Conservation (phyloP, 2,888 invertebrate genomes). For the Rambutsinella grinnellia region DNA sequence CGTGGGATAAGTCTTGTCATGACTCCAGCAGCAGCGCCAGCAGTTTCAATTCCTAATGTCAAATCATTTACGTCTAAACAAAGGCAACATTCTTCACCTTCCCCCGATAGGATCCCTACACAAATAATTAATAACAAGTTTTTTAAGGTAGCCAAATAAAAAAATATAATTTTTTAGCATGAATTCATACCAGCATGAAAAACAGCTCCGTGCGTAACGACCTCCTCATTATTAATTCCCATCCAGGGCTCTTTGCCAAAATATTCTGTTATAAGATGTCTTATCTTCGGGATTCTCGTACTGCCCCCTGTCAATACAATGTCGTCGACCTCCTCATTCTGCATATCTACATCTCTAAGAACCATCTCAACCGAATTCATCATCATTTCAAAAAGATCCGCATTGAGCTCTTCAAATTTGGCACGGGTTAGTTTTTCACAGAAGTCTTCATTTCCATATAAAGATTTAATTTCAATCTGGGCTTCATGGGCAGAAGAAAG, state of each 20-base stretch:
- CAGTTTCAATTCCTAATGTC: slow-evolving; percentile 99
- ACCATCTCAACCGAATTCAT: slow-evolving; percentile 28
- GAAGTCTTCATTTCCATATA: slow-evolving; percentile 12
- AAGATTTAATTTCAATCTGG: slow-evolving; percentile 4
- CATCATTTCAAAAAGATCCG: slow-evolving; percentile 13
- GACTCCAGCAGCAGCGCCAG: slow-evolving; percentile 98
- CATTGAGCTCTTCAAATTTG: slow-evolving; percentile 35
- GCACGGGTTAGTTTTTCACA: slow-evolving; percentile 17
- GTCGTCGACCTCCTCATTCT: slow-evolving; percentile 68
- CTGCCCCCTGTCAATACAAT: slow-evolving; percentile 87
- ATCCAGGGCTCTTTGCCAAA: too few relatives aligned
- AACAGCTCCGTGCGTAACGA: too few relatives aligned
- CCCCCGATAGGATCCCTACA: slow-evolving; percentile 97
- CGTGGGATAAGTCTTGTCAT: slow-evolving; percentile 99
- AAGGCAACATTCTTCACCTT: slow-evolving; percentile 96
- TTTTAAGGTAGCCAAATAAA: slow-evolving; percentile 1
- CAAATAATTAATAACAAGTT: slow-evolving; percentile 95
- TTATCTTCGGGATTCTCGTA: slow-evolving; percentile 84
- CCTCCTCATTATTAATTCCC: too few relatives aligned
- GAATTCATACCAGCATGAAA: too few relatives aligned
- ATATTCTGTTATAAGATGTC: slow-evolving; percentile 80
- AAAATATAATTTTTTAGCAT: too few relatives aligned
- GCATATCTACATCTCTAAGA: slow-evolving; percentile 5
- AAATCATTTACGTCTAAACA: slow-evolving; percentile 98
- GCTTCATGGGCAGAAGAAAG: not conserved